Conservation (phyloP, 1,140 invertebrate genomes). For the Oreohelix idahoensis region DNA sequence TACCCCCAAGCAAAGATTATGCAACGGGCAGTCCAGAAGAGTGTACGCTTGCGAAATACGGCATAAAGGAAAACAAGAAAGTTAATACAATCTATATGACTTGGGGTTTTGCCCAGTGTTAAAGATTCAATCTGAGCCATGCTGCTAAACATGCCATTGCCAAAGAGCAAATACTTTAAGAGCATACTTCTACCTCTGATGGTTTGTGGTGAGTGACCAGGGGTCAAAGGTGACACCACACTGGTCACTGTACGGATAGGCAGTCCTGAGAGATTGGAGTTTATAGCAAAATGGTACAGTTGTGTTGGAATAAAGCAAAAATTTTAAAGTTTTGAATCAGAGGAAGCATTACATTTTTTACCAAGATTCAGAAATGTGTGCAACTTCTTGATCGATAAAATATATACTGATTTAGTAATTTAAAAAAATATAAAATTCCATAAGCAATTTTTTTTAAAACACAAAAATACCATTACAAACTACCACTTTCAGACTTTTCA, state of each 20-base stretch:
- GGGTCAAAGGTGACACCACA: slow-evolving; percentile 41
- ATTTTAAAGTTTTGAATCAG: not conserved
- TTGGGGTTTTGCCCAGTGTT: not conserved
- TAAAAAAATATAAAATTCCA: too few relatives aligned
- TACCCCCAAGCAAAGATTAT: not conserved
- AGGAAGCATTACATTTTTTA: too few relatives aligned
- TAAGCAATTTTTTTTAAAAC: too few relatives aligned
- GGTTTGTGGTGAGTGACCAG: slow-evolving; percentile 59
- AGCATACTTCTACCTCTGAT: slow-evolving; percentile 59
- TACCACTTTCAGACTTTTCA: too few relatives aligned
- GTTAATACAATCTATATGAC: not conserved
- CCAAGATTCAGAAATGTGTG: too few relatives aligned
- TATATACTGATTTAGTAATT: too few relatives aligned
- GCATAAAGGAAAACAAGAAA: not conserved
- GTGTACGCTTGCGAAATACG: too few relatives aligned
- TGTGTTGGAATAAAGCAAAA: not conserved
- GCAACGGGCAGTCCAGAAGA: too few relatives aligned
- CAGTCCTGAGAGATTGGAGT: slow-evolving; percentile 7
- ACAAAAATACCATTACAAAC: too few relatives aligned
- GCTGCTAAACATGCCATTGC: not conserved
- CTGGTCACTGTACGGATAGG: slow-evolving; percentile 34
- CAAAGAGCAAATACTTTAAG: not conserved
- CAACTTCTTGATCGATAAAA: too few relatives aligned
- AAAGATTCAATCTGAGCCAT: not conserved
- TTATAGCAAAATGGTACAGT: not conserved